Evolutionary conservation across 1,140 invertebrate species (phyloP).

Genomic region (Drosophila nannoptera): DNA sequence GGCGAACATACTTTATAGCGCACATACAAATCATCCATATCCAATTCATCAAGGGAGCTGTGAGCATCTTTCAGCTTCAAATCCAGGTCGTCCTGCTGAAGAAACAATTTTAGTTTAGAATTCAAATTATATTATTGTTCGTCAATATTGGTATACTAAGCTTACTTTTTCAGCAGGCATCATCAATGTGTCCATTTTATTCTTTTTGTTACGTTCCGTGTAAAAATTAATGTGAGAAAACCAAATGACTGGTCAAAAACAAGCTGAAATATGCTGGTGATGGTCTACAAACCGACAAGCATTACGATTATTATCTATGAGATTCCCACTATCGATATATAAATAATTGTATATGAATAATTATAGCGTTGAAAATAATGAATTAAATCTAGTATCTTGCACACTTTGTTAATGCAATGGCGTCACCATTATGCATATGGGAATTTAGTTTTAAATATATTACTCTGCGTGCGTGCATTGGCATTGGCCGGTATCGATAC

Average conservation of each 20-base stretch:
- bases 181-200: constrained; percentile 84
- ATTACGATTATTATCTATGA: constrained; percentile 15
- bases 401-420: no score
- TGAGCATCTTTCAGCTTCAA: constrained; percentile 81
- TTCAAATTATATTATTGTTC: background rate
- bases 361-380: background rate
- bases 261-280: constrained; percentile 30
- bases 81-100: constrained; percentile 82
- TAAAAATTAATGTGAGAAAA: constrained; percentile 31
- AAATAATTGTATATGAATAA: no score
- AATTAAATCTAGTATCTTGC: background rate
- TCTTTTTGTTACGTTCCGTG: constrained; percentile 81
- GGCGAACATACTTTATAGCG: constrained; percentile 90
- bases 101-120: constrained; percentile 1
- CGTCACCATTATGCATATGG: background rate
- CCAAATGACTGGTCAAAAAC: constrained; percentile 72
- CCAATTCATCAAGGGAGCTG: constrained; percentile 86
- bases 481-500: constrained; percentile 22
- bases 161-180: constrained; percentile 83
- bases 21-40: constrained; percentile 94
- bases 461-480: background rate
- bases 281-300: constrained; percentile 3
- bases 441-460: background rate
- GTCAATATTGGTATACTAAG: no score
- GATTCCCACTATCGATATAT: constrained; percentile 3